A percentile compares a stretch with the other conserved stretches of the same genome.
These are phyloP conservation scores for Odontocolon sp. DNA, from an alignment of 2,888 invertebrate species.

Conservation along the genomic window DNA sequence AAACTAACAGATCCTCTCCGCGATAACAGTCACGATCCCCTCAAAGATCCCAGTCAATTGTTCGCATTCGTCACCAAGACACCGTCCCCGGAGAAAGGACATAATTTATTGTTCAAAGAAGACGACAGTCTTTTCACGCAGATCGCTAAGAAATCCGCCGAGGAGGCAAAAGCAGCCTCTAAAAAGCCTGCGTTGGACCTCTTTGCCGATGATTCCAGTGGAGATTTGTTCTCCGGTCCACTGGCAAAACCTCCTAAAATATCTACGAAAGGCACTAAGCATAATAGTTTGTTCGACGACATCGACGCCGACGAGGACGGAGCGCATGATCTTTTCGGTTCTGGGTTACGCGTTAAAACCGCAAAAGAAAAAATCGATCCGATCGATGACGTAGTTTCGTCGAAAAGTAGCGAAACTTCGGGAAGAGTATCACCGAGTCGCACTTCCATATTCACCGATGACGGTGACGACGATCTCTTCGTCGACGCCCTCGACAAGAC, in stretches of 20 bases:
- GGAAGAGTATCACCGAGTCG: constrained; percentile 55
- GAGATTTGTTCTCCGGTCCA: constrained; percentile 73
- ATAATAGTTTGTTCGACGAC: constrained; percentile 73
- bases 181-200: constrained; percentile 68
- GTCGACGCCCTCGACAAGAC: constrained; percentile 54
- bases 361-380: constrained; percentile 42
- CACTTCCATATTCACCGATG: constrained; percentile 63
- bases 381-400: constrained; percentile 26
- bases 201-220: constrained; percentile 71
- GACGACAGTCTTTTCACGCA: constrained; percentile 76
- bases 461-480: constrained; percentile 64
- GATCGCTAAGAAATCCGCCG: constrained; percentile 60
- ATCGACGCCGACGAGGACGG: constrained; percentile 70
- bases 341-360: constrained; percentile 34
- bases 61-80: constrained; percentile 79
- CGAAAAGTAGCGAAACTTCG: constrained; percentile 43
- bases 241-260: constrained; percentile 69
- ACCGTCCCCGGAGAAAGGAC: constrained; percentile 77
- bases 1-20: constrained; percentile 73
- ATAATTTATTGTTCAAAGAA: constrained; percentile 71
- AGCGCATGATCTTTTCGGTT: constrained; percentile 68
- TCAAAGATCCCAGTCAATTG: constrained; percentile 77
- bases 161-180: constrained; percentile 46
- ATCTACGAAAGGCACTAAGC: constrained; percentile 65
- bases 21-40: constrained; percentile 73